Conservation (phyloP, 92 coral and sea anemone genomes). For the Heliopora coerulea region DNA sequence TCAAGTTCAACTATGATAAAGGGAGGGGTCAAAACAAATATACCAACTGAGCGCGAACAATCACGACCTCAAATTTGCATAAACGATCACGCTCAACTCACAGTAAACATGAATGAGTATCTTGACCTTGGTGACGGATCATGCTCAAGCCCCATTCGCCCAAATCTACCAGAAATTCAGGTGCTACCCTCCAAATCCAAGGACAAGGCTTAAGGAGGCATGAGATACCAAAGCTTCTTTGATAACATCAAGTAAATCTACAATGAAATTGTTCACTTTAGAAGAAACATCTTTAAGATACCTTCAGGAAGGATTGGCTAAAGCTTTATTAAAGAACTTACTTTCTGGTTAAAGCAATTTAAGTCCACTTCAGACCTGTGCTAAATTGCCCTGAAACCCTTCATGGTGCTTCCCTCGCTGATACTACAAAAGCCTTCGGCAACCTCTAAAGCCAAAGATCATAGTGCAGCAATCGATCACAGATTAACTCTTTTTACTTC, state of each 20-base stretch:
- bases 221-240: conserved; percentile 33
- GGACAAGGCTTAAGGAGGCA: conserved; percentile 2
- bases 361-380: conserved; percentile 20
- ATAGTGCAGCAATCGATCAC: conserved; percentile 32
- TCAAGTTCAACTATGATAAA: no score
- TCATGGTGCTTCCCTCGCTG: conserved; percentile 51
- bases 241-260: conserved; percentile 7
- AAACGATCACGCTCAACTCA: no score
- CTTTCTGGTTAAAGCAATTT: conserved; percentile 33
- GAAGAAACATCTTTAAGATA: conserved; percentile 36
- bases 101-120: no score
- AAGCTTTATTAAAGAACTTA: conserved; percentile 28
- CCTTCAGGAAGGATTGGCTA: conserved; percentile 39
- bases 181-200: conserved; percentile 2
- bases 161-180: conserved; percentile 38
- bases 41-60: no score
- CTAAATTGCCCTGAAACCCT: conserved; percentile 47
- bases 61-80: no score
- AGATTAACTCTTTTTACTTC: conserved; percentile 20
- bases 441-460: conserved; percentile 45
- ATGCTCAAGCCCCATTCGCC: conserved; percentile 19
- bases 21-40: no score
- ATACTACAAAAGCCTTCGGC: conserved; percentile 53
- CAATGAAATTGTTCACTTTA: conserved; percentile 6
- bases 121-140: no score